Evolutionary conservation across 2,797 vertebrate genomes (phyloP).

Genomic region (Lepidocolaptes lacrymiger): DNA sequence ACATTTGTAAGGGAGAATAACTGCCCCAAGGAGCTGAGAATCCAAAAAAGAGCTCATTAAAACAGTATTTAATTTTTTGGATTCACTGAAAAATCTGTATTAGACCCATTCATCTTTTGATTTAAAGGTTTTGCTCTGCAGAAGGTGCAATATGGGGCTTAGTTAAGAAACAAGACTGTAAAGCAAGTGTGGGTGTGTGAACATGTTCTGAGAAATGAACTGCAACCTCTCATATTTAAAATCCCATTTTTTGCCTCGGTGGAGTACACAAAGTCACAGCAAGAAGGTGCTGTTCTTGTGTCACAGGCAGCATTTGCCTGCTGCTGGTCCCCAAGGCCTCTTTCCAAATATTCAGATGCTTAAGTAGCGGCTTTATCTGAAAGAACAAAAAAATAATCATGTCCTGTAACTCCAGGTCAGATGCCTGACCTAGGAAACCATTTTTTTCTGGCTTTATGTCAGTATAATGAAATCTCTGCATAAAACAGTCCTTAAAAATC

Average conservation of each 20-base stretch:
- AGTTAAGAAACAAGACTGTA: background rate
- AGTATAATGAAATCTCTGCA: constrained; percentile 29
- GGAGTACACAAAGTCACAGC: background rate
- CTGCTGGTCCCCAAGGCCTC: background rate
- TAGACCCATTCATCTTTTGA: background rate
- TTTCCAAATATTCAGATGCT: background rate
- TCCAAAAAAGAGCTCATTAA: constrained; percentile 20
- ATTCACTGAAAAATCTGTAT: background rate
- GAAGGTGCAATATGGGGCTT: background rate
- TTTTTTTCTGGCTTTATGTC: background rate
- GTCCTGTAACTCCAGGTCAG: background rate
- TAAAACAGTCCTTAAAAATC: constrained; percentile 30
- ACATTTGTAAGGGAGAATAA: constrained; percentile 2
- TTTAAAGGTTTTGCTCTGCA: constrained; percentile 5
- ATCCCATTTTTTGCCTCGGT: background rate
- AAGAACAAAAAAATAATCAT: background rate
- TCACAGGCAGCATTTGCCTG: background rate
- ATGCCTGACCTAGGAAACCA: background rate
- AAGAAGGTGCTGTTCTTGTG: background rate
- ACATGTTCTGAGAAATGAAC: background rate
- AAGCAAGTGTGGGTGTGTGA: background rate
- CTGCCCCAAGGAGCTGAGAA: background rate
- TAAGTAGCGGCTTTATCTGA: background rate
- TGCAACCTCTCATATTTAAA: background rate
- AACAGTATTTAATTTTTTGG: background rate